Percentiles rank a stretch among this genome's conserved stretches.
phyloP scores from a whole-genome alignment of 2,113 vertebrate species.

The Dromiciops gliroides region DNA sequence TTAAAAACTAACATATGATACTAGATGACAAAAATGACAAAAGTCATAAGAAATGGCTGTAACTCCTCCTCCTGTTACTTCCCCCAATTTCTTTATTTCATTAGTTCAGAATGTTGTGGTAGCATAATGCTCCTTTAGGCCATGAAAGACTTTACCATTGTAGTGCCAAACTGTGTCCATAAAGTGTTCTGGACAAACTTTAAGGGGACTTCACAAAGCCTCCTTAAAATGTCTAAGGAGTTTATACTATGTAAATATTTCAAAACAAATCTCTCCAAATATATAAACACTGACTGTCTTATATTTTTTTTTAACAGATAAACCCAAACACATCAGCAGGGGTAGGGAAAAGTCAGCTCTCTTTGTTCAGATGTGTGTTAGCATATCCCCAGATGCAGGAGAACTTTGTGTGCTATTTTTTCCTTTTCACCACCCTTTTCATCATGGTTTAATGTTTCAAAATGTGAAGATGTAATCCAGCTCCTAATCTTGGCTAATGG shows the following conservation, averaged over 20 bases:
- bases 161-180: slow-evolving; percentile 55
- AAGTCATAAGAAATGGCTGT: background rate
- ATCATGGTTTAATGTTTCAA: slow-evolving; percentile 74
- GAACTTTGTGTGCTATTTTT: slow-evolving; percentile 70
- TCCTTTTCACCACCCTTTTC: slow-evolving; percentile 74
- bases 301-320: slow-evolving; percentile 74
- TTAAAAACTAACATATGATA: background rate
- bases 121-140: slow-evolving; percentile 39
- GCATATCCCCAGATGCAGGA: slow-evolving; percentile 74
- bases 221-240: slow-evolving; percentile 77
- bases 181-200: slow-evolving; percentile 62
- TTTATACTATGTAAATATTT: slow-evolving; percentile 84
- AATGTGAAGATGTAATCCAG: slow-evolving; percentile 75
- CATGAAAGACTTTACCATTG: slow-evolving; percentile 52
- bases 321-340: slow-evolving; percentile 76
- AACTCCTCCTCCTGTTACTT: background rate
- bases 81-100: background rate
- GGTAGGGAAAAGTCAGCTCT: slow-evolving; percentile 67
- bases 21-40: background rate
- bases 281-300: slow-evolving; percentile 76
- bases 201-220: slow-evolving; percentile 71
- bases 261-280: slow-evolving; percentile 81
- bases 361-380: slow-evolving; percentile 81
- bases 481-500: slow-evolving; percentile 75
- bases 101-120: background rate